These are phyloP conservation scores for Drosophila ustulata DNA, from an alignment of 2,888 invertebrate species.

Conservation along the genomic window DNA sequence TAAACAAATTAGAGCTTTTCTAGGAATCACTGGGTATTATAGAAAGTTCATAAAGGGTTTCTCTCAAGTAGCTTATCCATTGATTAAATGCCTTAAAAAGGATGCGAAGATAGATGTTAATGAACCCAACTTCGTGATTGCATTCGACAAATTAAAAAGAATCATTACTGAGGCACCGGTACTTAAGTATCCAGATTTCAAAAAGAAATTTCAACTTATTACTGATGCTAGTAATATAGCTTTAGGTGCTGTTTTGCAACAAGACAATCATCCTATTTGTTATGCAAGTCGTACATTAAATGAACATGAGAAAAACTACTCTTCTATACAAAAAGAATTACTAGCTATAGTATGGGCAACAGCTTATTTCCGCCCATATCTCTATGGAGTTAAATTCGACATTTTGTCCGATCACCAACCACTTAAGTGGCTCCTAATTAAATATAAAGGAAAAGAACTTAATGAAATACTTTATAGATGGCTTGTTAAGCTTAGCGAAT, in stretches of 20 bases:
- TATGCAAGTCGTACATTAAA: no score
- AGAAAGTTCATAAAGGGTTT: conserved; percentile 7
- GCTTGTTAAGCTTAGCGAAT: conserved; percentile 38
- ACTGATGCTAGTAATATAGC: conserved; percentile 38
- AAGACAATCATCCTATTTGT: no score
- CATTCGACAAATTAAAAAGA: conserved; percentile 32
- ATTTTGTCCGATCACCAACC: conserved; percentile 45
- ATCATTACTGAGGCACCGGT: conserved; percentile 32
- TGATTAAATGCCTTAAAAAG: conserved; percentile 42
- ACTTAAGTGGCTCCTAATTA: conserved; percentile 28
- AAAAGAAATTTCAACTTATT: conserved; percentile 32
- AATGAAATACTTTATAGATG: conserved; percentile 29
- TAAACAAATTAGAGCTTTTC: conserved; percentile 39
- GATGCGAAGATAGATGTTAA: conserved; percentile 33
- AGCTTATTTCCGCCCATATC: conserved; percentile 31
- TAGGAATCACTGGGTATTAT: conserved; percentile 19
- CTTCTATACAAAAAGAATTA: conserved; percentile 35
- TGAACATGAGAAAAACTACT: no score
- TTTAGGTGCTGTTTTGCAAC: no score
- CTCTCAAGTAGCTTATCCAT: conserved; percentile 33
- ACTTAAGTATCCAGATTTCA: conserved; percentile 36
- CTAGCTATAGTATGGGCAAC: conserved; percentile 39
- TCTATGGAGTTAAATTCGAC: conserved; percentile 26
- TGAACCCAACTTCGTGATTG: conserved; percentile 25
- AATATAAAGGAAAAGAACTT: conserved; percentile 38